A percentile compares a stretch with the other conserved stretches of the same genome.
Conservation (phyloP, 2,888 invertebrate species). For the Colostygia pectinataria region DNA sequence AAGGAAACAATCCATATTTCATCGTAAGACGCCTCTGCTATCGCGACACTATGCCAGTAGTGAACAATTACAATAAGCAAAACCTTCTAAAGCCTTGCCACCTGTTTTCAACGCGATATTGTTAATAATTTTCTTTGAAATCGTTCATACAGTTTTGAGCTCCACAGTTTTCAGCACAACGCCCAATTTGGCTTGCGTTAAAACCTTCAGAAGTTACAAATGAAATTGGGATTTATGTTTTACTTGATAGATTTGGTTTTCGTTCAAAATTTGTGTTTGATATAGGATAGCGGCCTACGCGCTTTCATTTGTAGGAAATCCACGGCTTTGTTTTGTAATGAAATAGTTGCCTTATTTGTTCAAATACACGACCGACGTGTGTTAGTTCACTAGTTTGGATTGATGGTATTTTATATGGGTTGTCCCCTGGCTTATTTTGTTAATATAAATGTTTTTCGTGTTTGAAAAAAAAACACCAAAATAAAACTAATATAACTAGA, state of each 20-base stretch:
- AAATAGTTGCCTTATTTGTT: slow-evolving; percentile 75
- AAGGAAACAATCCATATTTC: slow-evolving; percentile 55
- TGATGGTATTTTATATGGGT: slow-evolving; percentile 53
- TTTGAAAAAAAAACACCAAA: too few species aligned
- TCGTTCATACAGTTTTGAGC: slow-evolving; percentile 33
- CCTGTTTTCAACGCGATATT: slow-evolving; percentile 69
- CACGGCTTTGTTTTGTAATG: slow-evolving; percentile 76
- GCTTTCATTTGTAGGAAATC: slow-evolving; percentile 73
- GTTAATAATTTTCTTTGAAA: slow-evolving; percentile 60
- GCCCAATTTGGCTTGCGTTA: slow-evolving; percentile 36
- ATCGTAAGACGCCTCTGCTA: slow-evolving; percentile 56
- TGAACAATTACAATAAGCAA: slow-evolving; percentile 73
- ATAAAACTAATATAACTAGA: too few species aligned
- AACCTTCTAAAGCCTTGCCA: slow-evolving; percentile 67
- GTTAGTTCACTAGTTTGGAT: slow-evolving; percentile 46
- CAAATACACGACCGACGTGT: slow-evolving; percentile 59
- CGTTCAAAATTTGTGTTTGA: slow-evolving; percentile 39
- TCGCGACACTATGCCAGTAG: slow-evolving; percentile 61
- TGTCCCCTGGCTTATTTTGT: too few species aligned
- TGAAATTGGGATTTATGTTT: slow-evolving; percentile 40
- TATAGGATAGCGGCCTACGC: slow-evolving; percentile 73
- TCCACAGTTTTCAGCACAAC: slow-evolving; percentile 29
- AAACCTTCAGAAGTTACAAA: slow-evolving; percentile 13
- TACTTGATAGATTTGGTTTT: slow-evolving; percentile 40
- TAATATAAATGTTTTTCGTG: too few species aligned